Conservation (phyloP, 2,113 vertebrate species). For the Eulemur macaco region DNA sequence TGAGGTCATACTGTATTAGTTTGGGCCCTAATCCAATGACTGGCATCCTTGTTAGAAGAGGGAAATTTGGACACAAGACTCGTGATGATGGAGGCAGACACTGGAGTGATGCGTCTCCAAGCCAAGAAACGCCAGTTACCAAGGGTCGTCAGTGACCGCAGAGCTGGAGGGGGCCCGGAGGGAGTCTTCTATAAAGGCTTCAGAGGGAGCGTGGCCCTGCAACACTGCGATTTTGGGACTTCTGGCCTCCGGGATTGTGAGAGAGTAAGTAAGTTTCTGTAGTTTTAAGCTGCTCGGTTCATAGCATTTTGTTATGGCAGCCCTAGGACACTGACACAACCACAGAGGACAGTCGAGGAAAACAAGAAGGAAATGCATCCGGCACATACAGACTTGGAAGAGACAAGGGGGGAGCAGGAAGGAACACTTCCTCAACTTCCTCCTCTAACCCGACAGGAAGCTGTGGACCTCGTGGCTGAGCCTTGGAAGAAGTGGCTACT, state of each 20-base stretch:
- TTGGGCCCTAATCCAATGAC: background rate
- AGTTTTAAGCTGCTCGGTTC: background rate
- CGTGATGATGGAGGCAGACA: background rate
- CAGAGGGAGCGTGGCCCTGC: fast-evolving
- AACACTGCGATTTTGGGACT: background rate
- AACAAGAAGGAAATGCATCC: background rate
- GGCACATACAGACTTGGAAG: background rate
- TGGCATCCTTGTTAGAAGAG: background rate
- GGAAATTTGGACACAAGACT: background rate
- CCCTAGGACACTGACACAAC: background rate
- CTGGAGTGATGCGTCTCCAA: fast-evolving
- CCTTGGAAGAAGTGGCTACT: fast-evolving
- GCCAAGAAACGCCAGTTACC: background rate
- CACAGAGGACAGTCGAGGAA: background rate
- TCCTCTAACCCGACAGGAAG: background rate
- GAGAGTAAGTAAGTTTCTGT: fast-evolving
- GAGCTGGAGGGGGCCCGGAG: background rate
- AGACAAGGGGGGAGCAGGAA: background rate
- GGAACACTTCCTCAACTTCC: background rate
- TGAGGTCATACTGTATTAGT: background rate
- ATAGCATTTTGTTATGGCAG: background rate
- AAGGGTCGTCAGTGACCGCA: background rate
- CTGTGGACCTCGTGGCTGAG: background rate
- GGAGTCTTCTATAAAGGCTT: background rate
- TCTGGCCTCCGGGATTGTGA: background rate